Percentiles rank a stretch among this genome's conserved stretches.
Evolutionary conservation across 2,113 vertebrate species (phyloP).

Genomic region (Synchiropus splendidus): DNA sequence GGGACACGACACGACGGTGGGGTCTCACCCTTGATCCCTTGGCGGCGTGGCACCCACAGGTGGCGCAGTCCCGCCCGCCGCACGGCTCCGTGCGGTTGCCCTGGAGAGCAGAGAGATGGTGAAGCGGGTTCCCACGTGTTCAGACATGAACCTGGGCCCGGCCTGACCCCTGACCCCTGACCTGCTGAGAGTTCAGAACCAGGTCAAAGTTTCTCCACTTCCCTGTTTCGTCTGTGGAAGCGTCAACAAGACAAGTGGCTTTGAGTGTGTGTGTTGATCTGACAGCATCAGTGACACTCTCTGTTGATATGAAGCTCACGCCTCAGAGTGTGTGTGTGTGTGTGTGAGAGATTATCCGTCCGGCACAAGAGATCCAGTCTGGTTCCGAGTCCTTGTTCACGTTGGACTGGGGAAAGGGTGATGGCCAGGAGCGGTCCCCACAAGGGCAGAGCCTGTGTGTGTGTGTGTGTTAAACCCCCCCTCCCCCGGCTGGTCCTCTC

Average conservation of each 20-base stretch:
- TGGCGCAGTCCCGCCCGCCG: conserved; percentile 68
- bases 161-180: neutral
- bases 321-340: too few relatives aligned
- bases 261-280: conserved; percentile 13
- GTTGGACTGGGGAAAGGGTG: neutral
- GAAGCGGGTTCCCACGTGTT: too few relatives aligned
- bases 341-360: too few relatives aligned
- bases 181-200: neutral
- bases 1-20: too few relatives aligned
- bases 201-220: too few relatives aligned
- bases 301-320: conserved; percentile 12
- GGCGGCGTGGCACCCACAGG: conserved; percentile 72
- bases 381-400: too few relatives aligned
- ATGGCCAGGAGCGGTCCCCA: neutral
- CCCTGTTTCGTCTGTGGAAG: too few relatives aligned
- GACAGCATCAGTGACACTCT: conserved; percentile 27
- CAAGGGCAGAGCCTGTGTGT: neutral
- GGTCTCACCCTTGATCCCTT: conserved; percentile 76
- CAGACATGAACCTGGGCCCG: too few relatives aligned
- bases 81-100: conserved; percentile 51
- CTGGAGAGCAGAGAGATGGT: conserved; percentile 32
- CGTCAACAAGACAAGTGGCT: neutral
- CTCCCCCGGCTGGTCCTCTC: too few relatives aligned
- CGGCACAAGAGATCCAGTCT: too few relatives aligned
- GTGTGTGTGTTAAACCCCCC: neutral